phyloP scores from a whole-genome alignment of 1,140 invertebrate species.

The Latrodectus geometricus region DNA sequence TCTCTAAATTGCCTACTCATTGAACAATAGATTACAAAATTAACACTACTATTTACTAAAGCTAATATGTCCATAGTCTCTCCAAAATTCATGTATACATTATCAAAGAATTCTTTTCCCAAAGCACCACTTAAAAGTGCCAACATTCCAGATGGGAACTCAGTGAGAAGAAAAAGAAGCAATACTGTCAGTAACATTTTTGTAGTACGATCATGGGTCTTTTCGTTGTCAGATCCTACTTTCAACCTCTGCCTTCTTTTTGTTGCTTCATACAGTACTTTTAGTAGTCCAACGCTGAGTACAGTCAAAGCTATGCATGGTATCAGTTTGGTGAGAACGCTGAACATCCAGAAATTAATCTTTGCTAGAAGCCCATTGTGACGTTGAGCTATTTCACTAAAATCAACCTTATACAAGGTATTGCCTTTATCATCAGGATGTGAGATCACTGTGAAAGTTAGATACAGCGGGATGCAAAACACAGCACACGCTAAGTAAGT shows the following conservation, averaged over 20 bases:
- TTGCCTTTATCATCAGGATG: conserved; percentile 4
- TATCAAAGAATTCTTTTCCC: conserved; percentile 79
- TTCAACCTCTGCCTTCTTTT: conserved; percentile 72
- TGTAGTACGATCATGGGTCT: conserved; percentile 80
- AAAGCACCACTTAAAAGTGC: conserved; percentile 80
- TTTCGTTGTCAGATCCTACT: conserved; percentile 49
- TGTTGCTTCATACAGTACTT: conserved; percentile 73
- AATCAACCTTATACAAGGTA: conserved; percentile 77
- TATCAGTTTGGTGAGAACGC: conserved; percentile 84
- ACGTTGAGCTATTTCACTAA: conserved; percentile 73
- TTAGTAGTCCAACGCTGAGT: conserved; percentile 85
- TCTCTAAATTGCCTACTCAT: conserved; percentile 95
- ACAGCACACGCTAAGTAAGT: conserved; percentile 81
- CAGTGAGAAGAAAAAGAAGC: conserved; percentile 70
- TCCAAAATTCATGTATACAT: conserved; percentile 81
- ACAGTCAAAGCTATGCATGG: conserved; percentile 85
- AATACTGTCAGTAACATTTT: conserved; percentile 90
- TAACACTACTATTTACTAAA: conserved; percentile 90
- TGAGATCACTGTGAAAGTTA: conserved; percentile 61
- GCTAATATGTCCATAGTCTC: conserved; percentile 90
- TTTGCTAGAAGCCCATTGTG: conserved; percentile 74
- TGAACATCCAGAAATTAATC: conserved; percentile 89
- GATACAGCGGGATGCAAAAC: conserved; percentile 76
- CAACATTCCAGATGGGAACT: conserved; percentile 85
- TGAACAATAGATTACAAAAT: conserved; percentile 93